Percentiles rank a stretch among this genome's conserved stretches.
phyloP scores from a whole-genome alignment of 2,113 vertebrate genomes.

The Irena cyanogastra region DNA sequence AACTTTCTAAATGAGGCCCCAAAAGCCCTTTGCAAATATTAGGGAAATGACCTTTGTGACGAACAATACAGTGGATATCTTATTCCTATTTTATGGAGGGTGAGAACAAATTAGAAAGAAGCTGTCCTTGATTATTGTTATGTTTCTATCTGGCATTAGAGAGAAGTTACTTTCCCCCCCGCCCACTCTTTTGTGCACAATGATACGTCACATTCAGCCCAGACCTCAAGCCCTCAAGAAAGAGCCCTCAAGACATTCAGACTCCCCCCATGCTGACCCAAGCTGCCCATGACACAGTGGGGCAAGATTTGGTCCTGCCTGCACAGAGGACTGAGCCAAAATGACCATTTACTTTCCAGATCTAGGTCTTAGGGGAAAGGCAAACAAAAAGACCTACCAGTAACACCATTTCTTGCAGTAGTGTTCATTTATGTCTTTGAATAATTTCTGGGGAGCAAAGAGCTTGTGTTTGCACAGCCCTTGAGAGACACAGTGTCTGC shows the following conservation, averaged over 20 bases:
- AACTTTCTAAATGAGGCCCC: neutral
- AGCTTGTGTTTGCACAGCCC: neutral
- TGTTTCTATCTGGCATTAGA: neutral
- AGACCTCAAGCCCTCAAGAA: neutral
- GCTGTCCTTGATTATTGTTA: neutral
- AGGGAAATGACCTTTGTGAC: neutral
- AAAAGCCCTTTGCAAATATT: neutral
- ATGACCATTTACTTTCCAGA: neutral
- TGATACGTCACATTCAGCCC: neutral
- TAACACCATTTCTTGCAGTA: neutral
- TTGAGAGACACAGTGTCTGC: neutral
- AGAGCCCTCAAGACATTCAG: neutral
- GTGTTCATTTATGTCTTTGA: neutral
- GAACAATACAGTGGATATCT: neutral
- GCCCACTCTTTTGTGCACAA: accelerated
- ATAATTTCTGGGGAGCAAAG: neutral
- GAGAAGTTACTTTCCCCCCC: neutral
- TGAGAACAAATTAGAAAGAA: neutral
- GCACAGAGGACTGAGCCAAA: neutral
- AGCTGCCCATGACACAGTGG: neutral
- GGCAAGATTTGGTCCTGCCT: neutral
- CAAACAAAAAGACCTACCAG: neutral
- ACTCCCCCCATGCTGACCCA: accelerated
- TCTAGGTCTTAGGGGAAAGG: neutral
- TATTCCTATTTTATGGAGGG: neutral